A percentile compares a stretch with the other conserved stretches of the same genome.
Conservation (phyloP, 2,888 invertebrate species). For the Adela reaumurella region DNA sequence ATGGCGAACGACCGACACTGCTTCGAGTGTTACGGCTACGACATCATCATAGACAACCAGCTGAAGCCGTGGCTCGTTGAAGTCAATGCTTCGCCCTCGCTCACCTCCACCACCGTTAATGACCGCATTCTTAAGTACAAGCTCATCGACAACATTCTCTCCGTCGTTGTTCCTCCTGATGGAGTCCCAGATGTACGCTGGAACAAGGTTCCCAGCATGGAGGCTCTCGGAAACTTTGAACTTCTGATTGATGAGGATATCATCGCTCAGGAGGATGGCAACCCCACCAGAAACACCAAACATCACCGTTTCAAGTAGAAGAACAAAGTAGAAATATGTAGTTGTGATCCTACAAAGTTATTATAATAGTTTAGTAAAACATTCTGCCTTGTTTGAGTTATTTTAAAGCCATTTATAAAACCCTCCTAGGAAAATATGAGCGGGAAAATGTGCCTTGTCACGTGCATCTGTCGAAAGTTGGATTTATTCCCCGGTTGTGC, state of each 20-base stretch:
- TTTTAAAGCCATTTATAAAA: no score
- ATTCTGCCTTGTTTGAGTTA: no score
- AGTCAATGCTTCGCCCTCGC: constrained; percentile 93
- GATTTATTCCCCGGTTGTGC: no score
- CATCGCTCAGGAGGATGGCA: constrained; percentile 59
- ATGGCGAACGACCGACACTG: constrained; percentile 92
- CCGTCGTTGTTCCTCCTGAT: constrained; percentile 83
- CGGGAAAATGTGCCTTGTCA: no score
- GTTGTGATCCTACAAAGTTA: no score
- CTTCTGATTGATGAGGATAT: constrained; percentile 80
- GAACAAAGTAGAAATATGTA: no score
- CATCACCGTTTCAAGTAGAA: neutral
- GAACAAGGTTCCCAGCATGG: constrained; percentile 74
- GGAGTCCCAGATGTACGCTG: constrained; percentile 86
- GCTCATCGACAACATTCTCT: constrained; percentile 88
- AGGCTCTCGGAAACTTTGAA: constrained; percentile 81
- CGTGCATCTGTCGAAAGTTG: no score
- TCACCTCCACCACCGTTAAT: constrained; percentile 91
- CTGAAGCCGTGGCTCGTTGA: constrained; percentile 93
- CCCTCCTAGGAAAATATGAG: no score
- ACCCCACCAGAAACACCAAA: neutral
- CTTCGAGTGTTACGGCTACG: constrained; percentile 93
- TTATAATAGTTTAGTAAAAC: no score
- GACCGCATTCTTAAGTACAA: constrained; percentile 93
- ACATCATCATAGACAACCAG: constrained; percentile 92